These are phyloP conservation scores for Drosophila pruinosa DNA, from an alignment of 1,140 invertebrate species.

Conservation along the genomic window DNA sequence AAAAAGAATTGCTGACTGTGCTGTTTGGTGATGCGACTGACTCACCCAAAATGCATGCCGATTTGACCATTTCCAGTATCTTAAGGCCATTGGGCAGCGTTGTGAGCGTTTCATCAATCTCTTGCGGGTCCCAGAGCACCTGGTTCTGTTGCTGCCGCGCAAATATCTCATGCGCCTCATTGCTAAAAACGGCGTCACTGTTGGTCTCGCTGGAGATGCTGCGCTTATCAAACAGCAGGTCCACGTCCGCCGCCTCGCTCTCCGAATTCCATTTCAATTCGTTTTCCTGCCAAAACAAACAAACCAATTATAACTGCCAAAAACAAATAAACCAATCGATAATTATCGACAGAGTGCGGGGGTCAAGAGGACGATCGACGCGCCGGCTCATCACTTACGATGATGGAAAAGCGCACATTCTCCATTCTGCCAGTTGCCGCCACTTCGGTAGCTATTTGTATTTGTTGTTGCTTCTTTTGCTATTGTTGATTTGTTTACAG, in stretches of 20 bases:
- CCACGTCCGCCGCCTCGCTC: slow-evolving; percentile 60
- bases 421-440: slow-evolving; percentile 59
- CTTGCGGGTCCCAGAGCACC: slow-evolving; percentile 82
- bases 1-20: background rate
- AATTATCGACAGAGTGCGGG: background rate
- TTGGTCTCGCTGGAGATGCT: slow-evolving; percentile 84
- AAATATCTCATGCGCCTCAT: slow-evolving; percentile 76
- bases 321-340: slow-evolving; percentile 6
- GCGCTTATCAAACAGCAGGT: slow-evolving; percentile 71
- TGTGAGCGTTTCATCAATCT: slow-evolving; percentile 82
- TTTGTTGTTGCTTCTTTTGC: slow-evolving; percentile 6
- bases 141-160: slow-evolving; percentile 73
- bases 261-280: slow-evolving; percentile 80
- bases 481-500: slow-evolving; percentile 21
- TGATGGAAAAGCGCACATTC: slow-evolving; percentile 82
- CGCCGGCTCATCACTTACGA: slow-evolving; percentile 61
- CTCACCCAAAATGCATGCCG: slow-evolving; percentile 76
- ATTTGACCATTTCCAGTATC: slow-evolving; percentile 83
- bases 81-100: slow-evolving; percentile 83
- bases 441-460: slow-evolving; percentile 31
- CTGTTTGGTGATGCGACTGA: background rate
- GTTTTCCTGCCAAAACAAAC: slow-evolving; percentile 74
- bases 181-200: slow-evolving; percentile 77
- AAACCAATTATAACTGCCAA: slow-evolving; percentile 20
- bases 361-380: background rate